phyloP scores from a whole-genome alignment of 2,113 vertebrate species.

The Fukomys damarensis region DNA sequence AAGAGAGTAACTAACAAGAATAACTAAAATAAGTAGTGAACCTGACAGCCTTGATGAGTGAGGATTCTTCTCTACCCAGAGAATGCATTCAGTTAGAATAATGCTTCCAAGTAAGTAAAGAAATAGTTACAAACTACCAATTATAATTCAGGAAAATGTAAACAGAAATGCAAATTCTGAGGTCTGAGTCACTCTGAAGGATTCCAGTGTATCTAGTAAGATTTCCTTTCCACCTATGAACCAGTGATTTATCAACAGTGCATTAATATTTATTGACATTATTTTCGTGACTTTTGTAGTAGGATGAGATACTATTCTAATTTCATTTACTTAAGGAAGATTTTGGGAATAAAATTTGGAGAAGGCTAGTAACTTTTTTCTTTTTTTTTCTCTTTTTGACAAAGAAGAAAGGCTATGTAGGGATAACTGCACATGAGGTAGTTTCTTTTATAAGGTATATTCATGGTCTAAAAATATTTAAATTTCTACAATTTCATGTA shows the following conservation, averaged over 20 bases:
- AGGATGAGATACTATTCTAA: neutral
- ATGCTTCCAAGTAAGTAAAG: slow-evolving; percentile 81
- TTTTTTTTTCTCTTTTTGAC: neutral
- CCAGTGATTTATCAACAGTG: slow-evolving; percentile 10
- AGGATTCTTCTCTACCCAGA: slow-evolving; percentile 74
- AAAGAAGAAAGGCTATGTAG: neutral
- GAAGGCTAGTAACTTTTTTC: neutral
- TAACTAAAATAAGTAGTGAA: slow-evolving; percentile 79
- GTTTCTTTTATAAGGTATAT: neutral
- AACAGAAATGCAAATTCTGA: slow-evolving; percentile 82
- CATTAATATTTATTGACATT: slow-evolving; percentile 3
- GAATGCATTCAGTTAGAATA: slow-evolving; percentile 83
- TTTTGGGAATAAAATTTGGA: neutral
- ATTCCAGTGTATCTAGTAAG: neutral
- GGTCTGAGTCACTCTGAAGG: neutral
- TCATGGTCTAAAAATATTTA: neutral
- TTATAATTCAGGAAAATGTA: slow-evolving; percentile 80
- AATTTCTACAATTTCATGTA: neutral
- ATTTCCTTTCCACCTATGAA: neutral
- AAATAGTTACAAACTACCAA: slow-evolving; percentile 85
- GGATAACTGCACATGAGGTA: neutral
- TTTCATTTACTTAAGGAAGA: neutral
- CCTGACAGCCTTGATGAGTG: slow-evolving; percentile 85
- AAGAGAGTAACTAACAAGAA: slow-evolving; percentile 85
- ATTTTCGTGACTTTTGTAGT: slow-evolving; percentile 19